Evolutionary conservation across 2,797 vertebrate genomes (phyloP).

Genomic region (Sebastes vulpes): DNA sequence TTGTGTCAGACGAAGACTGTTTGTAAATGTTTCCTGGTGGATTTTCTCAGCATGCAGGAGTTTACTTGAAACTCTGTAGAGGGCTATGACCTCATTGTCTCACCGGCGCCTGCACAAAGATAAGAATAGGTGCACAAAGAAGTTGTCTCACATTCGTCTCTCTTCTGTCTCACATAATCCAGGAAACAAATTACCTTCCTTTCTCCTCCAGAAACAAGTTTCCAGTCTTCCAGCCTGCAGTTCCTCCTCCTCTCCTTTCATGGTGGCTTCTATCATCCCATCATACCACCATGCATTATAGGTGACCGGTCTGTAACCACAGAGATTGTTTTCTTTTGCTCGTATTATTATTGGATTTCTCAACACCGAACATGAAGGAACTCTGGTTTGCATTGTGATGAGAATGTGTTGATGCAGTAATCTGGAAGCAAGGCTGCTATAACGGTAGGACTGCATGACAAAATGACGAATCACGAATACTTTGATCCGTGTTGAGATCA

Average conservation of each 20-base stretch:
- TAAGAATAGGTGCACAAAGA: slow-evolving; percentile 29
- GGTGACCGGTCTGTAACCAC: slow-evolving; percentile 1
- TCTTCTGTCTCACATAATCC: slow-evolving; percentile 29
- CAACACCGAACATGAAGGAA: not conserved
- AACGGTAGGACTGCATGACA: not conserved
- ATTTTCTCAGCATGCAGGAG: slow-evolving; percentile 1
- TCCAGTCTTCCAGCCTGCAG: not conserved
- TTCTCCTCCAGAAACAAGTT: slow-evolving; percentile 19
- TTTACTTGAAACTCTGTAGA: not conserved
- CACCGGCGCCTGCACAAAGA: not conserved
- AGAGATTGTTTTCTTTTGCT: not conserved
- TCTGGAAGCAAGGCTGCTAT: not conserved
- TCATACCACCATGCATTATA: slow-evolving; percentile 2
- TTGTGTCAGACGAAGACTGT: not conserved
- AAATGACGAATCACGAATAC: no score
- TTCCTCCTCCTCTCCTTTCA: not conserved
- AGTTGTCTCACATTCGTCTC: not conserved
- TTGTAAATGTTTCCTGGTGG: not conserved
- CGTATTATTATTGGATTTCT: slow-evolving; percentile 10
- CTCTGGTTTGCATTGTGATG: slow-evolving; percentile 4
- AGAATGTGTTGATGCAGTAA: not conserved
- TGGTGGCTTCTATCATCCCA: slow-evolving; percentile 20
- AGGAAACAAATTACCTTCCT: slow-evolving; percentile 31
- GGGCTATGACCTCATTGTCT: slow-evolving; percentile 4
- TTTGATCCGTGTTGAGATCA: no score